phyloP scores from a whole-genome alignment of 1,140 invertebrate species.

The Temnothorax longispinosus region DNA sequence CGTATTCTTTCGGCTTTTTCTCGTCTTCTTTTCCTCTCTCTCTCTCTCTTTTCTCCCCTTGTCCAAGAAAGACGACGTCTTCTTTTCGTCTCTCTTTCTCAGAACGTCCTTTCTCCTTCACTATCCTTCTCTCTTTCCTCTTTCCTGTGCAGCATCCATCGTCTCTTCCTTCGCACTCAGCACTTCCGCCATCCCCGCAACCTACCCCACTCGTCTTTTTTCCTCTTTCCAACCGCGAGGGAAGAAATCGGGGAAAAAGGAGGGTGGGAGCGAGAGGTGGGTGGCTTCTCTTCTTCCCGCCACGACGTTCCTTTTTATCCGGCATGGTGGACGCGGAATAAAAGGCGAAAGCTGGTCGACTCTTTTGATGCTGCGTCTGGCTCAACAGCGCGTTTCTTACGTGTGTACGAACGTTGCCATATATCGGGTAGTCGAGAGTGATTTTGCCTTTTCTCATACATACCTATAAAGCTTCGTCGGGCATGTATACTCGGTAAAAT shows the following conservation, averaged over 20 bases:
- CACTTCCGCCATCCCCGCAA: slow-evolving; percentile 16
- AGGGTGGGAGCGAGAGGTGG: slow-evolving; percentile 9
- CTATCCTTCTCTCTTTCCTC: neutral
- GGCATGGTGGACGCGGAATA: slow-evolving; percentile 64
- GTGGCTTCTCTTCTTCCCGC: slow-evolving; percentile 55
- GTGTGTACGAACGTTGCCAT: slow-evolving; percentile 29
- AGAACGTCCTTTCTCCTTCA: neutral
- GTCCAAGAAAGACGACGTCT: slow-evolving; percentile 15
- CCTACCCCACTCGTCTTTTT: slow-evolving; percentile 29
- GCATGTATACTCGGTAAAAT: no score
- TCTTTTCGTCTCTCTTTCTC: neutral
- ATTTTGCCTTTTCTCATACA: neutral
- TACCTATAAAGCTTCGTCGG: no score
- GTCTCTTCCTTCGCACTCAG: slow-evolving; percentile 31
- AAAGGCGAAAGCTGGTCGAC: slow-evolving; percentile 69
- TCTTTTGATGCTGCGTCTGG: slow-evolving; percentile 66
- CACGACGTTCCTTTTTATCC: slow-evolving; percentile 66
- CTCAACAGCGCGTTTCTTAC: slow-evolving; percentile 63
- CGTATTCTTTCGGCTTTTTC: slow-evolving; percentile 41
- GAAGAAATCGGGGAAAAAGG: slow-evolving; percentile 45
- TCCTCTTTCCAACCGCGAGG: slow-evolving; percentile 32
- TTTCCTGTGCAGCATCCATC: slow-evolving; percentile 39
- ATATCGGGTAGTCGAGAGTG: slow-evolving; percentile 44
- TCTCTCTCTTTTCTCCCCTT: neutral
- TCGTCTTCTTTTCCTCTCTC: neutral